Conservation (phyloP, 2,888 invertebrate genomes). For the Synanthedon andrenaeformis region DNA sequence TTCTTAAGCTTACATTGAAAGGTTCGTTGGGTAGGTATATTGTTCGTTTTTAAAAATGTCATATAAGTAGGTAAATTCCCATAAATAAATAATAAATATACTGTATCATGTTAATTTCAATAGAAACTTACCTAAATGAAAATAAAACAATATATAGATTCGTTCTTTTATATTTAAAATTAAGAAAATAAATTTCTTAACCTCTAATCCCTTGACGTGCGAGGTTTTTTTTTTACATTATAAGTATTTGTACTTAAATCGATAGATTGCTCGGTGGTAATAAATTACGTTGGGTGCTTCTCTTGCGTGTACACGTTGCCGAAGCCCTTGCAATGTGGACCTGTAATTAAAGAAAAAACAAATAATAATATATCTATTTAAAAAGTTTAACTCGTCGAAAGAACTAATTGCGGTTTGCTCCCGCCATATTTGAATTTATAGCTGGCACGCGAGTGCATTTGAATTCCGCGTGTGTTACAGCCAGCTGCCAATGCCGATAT, state of each 20-base stretch:
- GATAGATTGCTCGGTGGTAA: slow-evolving; percentile 16
- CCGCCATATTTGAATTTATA: slow-evolving; percentile 52
- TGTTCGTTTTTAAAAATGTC: too few relatives aligned
- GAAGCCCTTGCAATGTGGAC: slow-evolving; percentile 41
- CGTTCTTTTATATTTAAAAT: not conserved
- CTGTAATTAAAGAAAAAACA: slow-evolving; percentile 36
- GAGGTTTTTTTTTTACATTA: slow-evolving; percentile 3
- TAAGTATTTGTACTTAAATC: slow-evolving; percentile 39
- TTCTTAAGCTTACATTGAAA: too few relatives aligned
- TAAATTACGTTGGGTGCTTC: slow-evolving; percentile 40
- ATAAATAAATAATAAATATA: not conserved
- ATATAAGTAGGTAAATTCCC: not conserved
- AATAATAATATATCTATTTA: slow-evolving; percentile 7
- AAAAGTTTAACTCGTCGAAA: slow-evolving; percentile 25
- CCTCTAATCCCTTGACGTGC: not conserved
- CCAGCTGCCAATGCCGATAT: slow-evolving; percentile 29
- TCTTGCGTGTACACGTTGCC: slow-evolving; percentile 65
- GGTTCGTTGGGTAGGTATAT: too few relatives aligned
- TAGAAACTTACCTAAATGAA: not conserved
- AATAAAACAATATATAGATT: not conserved
- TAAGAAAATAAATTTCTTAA: not conserved
- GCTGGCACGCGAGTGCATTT: slow-evolving; percentile 32
- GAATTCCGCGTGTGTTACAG: slow-evolving; percentile 44
- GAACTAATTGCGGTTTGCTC: slow-evolving; percentile 59
- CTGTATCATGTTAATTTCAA: not conserved